phyloP scores from a whole-genome alignment of 2,888 invertebrate species.

The Pocota personata region DNA sequence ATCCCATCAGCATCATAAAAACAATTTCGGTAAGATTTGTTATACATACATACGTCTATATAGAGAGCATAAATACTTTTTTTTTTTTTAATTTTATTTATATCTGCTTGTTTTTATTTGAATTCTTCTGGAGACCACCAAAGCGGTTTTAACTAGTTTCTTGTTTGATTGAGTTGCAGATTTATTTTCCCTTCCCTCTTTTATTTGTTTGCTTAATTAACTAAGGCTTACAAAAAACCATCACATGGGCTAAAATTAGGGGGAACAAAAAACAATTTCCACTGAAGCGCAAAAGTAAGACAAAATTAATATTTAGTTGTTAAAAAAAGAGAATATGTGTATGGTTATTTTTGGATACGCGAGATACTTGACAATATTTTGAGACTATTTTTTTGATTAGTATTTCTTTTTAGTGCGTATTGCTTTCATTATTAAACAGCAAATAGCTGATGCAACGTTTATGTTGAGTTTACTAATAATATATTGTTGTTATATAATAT shows the following conservation, averaged over 20 bases:
- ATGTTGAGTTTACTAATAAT: not conserved
- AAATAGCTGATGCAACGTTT: slow-evolving; percentile 7
- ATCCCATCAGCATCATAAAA: slow-evolving; percentile 79
- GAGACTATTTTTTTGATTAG: not conserved
- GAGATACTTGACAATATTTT: slow-evolving; percentile 1
- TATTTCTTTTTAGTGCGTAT: not conserved
- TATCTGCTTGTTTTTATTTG: too few relatives aligned
- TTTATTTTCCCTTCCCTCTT: not conserved
- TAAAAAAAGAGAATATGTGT: not conserved
- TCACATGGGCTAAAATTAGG: not conserved
- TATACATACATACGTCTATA: slow-evolving; percentile 77
- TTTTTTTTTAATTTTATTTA: not conserved
- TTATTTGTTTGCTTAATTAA: not conserved
- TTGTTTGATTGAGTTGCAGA: not conserved
- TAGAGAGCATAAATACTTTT: slow-evolving; percentile 78
- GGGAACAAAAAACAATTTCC: not conserved
- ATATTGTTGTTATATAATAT: not conserved
- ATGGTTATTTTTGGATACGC: slow-evolving; percentile 4
- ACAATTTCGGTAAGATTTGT: slow-evolving; percentile 81
- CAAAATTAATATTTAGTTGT: not conserved
- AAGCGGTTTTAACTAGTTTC: not conserved
- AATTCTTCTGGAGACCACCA: not conserved
- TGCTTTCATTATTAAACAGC: not conserved
- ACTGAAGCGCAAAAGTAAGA: not conserved
- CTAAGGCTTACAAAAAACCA: not conserved